These are phyloP conservation scores for Trididemnum nubilum DNA, from an alignment of 23 tunicate species.

Conservation along the genomic window DNA sequence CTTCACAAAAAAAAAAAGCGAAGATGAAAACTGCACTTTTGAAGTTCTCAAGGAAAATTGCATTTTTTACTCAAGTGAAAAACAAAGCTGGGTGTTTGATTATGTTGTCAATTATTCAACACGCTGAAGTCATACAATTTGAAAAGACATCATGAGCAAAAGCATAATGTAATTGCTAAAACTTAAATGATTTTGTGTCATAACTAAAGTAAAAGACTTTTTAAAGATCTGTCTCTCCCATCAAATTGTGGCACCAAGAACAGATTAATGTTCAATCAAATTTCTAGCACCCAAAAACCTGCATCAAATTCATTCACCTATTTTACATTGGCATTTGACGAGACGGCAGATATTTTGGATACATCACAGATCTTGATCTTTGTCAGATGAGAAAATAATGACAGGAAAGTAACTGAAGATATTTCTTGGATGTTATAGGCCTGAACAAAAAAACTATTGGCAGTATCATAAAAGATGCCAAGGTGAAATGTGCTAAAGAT, in stretches of 20 bases:
- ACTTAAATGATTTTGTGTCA: not conserved
- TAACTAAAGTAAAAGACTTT: not conserved
- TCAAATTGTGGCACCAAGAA: constrained; percentile 23
- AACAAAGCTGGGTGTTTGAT: too few relatives aligned
- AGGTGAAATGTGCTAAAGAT: not conserved
- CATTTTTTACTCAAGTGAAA: too few relatives aligned
- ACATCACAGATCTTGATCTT: constrained; percentile 19
- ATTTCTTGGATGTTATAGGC: constrained; percentile 13
- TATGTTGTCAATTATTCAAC: not conserved
- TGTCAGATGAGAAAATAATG: constrained; percentile 16
- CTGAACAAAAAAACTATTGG: not conserved
- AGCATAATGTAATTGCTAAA: not conserved
- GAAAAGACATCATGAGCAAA: constrained; percentile 4
- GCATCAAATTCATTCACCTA: constrained; percentile 12
- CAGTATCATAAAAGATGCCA: not conserved
- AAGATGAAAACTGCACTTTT: too few relatives aligned
- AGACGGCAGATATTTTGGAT: constrained; percentile 31
- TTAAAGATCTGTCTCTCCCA: constrained; percentile 27
- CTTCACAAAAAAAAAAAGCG: too few relatives aligned
- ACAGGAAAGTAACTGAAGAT: constrained; percentile 30
- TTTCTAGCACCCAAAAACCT: not conserved
- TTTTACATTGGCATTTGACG: constrained; percentile 35
- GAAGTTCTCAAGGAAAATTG: too few relatives aligned
- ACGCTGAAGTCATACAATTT: not conserved
- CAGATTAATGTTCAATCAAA: constrained; percentile 12